phyloP scores from a whole-genome alignment of 2,113 vertebrate species.

The Amphilophus citrinellus region DNA sequence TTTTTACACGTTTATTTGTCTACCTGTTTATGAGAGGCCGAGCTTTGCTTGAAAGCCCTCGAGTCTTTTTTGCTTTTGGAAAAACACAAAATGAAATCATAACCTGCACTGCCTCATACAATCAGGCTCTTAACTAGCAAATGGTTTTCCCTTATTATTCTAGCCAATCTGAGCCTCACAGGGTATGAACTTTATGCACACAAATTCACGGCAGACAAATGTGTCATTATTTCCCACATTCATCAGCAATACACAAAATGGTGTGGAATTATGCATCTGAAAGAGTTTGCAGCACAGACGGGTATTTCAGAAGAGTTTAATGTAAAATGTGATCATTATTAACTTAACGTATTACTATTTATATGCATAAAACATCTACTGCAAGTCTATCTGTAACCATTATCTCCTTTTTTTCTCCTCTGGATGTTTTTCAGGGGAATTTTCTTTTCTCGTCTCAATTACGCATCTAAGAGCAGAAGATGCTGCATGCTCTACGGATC shows the following conservation, averaged over 20 bases:
- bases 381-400: neutral
- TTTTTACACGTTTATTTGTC: slow-evolving; percentile 14
- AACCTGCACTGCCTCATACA: slow-evolving; percentile 1
- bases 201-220: slow-evolving; percentile 4
- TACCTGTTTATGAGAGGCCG: slow-evolving; percentile 3
- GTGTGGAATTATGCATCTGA: neutral
- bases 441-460: neutral
- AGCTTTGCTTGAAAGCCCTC: slow-evolving; percentile 37
- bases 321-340: neutral
- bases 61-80: slow-evolving; percentile 18
- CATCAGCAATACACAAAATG: neutral
- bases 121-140: slow-evolving; percentile 39
- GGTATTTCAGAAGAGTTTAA: neutral
- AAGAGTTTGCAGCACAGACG: neutral
- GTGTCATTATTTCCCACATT: neutral
- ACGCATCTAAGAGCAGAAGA: neutral
- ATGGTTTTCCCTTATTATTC: slow-evolving; percentile 7
- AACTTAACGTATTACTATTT: neutral
- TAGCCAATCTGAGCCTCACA: slow-evolving; percentile 11
- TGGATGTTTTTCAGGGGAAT: accelerated
- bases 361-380: neutral
- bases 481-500: neutral
- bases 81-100: slow-evolving; percentile 31
- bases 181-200: slow-evolving; percentile 19
- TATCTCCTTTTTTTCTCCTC: neutral